Base-by-base conservation (phyloP, 2,113 vertebrate genomes). In the Xiphophorus couchianus region DNA sequence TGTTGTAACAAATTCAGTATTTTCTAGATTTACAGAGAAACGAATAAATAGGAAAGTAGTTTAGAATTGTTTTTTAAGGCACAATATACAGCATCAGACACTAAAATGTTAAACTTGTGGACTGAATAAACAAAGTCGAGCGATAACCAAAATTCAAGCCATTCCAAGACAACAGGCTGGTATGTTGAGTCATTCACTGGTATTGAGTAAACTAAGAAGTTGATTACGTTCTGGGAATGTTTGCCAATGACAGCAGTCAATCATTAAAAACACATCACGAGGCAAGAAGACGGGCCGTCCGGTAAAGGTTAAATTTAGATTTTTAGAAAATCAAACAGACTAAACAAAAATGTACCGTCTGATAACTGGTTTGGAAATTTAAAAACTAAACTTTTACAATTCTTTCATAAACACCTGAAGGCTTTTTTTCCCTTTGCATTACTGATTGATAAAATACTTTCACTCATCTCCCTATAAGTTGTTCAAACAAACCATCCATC, bases 231-330 rank as follows among this genome's bases (percentile, higher is more conserved):
- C 0, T 3, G 30, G 27, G 22, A 61, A 54, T 2, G 61, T 30
- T 35, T 79, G 51, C 69, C 15, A 71, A 67, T 30, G 2, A 62
- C 6, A 15, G 30, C 33, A 66, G 13, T 67, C 33, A 19, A 25
- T 62, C 39, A 14, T 44, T 73, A 48, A 71, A 74, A 60, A 72
- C 35, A 3, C 74, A 63, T 9, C 44, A 48, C 9, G 60, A 19
- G 31, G 30, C 22, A 66, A 28, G 6, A 44, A 70, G 33, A 73
- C 7, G 10, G 61, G 1, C 22, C 65, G 68, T 29, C 65, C 37
- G 13, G 4, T 37, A 37, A 3, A 37, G 35, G 2, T 60, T 14
- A 69, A 27, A 63, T 15, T 35, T 15, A 28, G 22, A 30, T 1
- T 29, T 29, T 28, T 19, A 29, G 15, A 17, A 62, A 62, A 13